These are phyloP conservation scores for Scrobipalpa atriplicella DNA, from an alignment of 2,888 invertebrate species.

Conservation along the genomic window DNA sequence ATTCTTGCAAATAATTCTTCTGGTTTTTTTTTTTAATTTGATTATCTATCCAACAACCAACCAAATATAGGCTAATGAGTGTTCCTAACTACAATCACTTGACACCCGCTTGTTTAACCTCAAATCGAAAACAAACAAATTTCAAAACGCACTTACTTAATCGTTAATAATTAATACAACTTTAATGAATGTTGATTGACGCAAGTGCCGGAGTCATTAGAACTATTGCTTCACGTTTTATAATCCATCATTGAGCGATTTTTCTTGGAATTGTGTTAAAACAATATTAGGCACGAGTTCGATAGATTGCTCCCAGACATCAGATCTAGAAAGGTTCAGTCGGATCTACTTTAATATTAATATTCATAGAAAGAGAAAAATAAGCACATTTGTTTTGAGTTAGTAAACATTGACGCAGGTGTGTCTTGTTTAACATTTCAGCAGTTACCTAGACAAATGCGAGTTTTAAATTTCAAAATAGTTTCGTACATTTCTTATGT, in stretches of 20 bases:
- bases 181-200: constrained; percentile 4
- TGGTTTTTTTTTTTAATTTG: too few relatives aligned
- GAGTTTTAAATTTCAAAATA: too few relatives aligned
- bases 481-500: too few relatives aligned
- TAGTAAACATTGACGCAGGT: too few relatives aligned
- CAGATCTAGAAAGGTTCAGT: neutral
- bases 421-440: too few relatives aligned
- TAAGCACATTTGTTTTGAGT: too few relatives aligned
- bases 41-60: neutral
- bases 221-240: neutral
- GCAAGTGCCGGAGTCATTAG: constrained; percentile 5
- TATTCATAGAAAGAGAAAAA: neutral
- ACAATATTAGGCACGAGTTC: constrained; percentile 5
- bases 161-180: constrained; percentile 11
- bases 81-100: neutral
- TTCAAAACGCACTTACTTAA: constrained; percentile 19
- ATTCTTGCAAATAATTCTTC: too few relatives aligned
- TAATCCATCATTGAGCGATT: constrained; percentile 9
- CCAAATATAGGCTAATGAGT: constrained; percentile 4
- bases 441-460: too few relatives aligned
- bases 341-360: neutral
- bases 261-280: constrained; percentile 8
- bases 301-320: neutral
- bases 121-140: constrained; percentile 20
- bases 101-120: constrained; percentile 18